These are phyloP conservation scores for Homarus gammarus DNA, from an alignment of 2,888 invertebrate species.

Conservation along the genomic window DNA sequence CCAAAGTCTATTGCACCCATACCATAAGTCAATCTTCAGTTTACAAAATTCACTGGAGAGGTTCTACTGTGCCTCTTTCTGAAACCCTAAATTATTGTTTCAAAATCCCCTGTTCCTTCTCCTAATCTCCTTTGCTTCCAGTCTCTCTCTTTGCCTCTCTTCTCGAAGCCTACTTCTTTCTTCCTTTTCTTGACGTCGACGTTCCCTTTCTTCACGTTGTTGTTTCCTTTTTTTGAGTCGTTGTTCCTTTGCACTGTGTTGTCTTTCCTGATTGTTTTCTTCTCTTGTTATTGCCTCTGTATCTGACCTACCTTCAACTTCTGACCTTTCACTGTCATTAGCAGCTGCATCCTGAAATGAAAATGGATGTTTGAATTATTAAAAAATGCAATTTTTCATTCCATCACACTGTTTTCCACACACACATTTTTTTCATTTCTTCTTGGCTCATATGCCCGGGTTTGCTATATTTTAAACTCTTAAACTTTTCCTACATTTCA, in stretches of 20 bases:
- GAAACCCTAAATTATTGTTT: background rate
- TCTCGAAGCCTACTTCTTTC: background rate
- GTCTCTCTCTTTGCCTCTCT: constrained; percentile 3
- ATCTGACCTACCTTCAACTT: constrained; percentile 11
- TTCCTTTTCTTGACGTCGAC: background rate
- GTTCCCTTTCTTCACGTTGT: background rate
- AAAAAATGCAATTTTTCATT: no score
- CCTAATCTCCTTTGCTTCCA: background rate
- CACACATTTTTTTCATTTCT: no score
- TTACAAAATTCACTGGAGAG: no score
- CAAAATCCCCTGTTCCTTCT: background rate
- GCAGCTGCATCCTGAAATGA: no score
- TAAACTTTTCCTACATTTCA: no score
- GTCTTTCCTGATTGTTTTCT: background rate
- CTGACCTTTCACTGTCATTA: background rate
- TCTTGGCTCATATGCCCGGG: no score
- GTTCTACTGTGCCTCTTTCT: no score
- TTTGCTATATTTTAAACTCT: no score
- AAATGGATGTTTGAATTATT: no score
- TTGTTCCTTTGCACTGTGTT: background rate
- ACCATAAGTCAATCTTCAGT: no score
- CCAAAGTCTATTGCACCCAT: no score
- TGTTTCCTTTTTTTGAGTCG: background rate
- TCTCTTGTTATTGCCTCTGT: background rate
- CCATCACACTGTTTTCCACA: no score